phyloP scores from a whole-genome alignment of 1,140 invertebrate species.

The Lethocerus indicus region DNA sequence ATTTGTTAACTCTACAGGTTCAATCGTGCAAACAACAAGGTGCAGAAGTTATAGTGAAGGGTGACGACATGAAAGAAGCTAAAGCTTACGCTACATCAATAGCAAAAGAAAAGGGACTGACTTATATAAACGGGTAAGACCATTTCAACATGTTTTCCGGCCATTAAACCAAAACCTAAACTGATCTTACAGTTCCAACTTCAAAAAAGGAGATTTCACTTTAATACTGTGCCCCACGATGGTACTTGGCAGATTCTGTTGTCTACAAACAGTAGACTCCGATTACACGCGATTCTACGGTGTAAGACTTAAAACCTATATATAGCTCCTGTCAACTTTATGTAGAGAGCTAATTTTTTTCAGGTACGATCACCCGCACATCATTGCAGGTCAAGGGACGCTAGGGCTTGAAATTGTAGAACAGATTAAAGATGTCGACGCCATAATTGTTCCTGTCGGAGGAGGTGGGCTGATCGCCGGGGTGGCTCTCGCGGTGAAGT shows the following conservation, averaged over 20 bases:
- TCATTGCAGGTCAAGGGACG: conserved; percentile 86
- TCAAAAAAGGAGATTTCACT: too few relatives aligned
- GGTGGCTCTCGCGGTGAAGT: conserved; percentile 70
- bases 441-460: conserved; percentile 69
- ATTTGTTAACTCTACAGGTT: neutral
- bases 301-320: neutral
- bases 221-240: too few relatives aligned
- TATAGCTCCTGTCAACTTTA: neutral
- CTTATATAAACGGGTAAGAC: conserved; percentile 69
- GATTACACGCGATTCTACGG: too few relatives aligned
- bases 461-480: conserved; percentile 82
- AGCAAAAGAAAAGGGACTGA: conserved; percentile 46
- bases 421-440: conserved; percentile 58
- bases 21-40: conserved; percentile 67
- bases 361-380: conserved; percentile 83
- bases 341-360: conserved; percentile 1
- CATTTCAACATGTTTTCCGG: too few relatives aligned
- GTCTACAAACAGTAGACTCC: too few relatives aligned
- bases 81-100: conserved; percentile 59
- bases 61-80: conserved; percentile 71
- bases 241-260: too few relatives aligned
- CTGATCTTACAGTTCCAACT: too few relatives aligned
- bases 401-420: conserved; percentile 82
- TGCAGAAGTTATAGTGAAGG: conserved; percentile 69
- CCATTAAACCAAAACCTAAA: too few relatives aligned